Evolutionary conservation across 2,888 invertebrate genomes (phyloP).

Genomic region (Ichneumon xanthorius): DNA sequence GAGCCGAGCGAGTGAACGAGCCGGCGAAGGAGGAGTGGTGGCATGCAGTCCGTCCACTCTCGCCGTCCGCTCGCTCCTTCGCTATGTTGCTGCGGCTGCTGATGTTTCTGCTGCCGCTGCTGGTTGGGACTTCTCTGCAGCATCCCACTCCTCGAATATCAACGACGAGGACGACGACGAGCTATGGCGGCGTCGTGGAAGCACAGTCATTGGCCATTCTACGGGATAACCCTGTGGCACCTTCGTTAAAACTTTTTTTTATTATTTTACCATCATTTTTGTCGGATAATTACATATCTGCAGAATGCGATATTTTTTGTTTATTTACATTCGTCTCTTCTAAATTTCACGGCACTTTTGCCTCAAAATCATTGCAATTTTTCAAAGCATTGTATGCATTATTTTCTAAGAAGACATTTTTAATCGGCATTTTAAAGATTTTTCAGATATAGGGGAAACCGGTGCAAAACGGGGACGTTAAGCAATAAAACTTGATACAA

Average conservation of each 20-base stretch:
- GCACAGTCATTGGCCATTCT: constrained; percentile 37
- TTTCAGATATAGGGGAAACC: background rate
- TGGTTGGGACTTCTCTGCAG: constrained; percentile 68
- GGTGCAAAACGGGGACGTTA: too few relatives aligned
- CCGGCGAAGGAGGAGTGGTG: constrained; percentile 75
- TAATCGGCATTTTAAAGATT: background rate
- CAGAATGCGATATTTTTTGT: too few relatives aligned
- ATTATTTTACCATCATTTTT: background rate
- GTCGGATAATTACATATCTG: background rate
- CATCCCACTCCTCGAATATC: constrained; percentile 72
- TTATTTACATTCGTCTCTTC: too few relatives aligned
- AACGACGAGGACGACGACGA: constrained; percentile 43
- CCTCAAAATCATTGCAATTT: background rate
- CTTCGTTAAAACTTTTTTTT: background rate
- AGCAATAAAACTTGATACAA: too few relatives aligned
- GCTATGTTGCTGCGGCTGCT: constrained; percentile 43
- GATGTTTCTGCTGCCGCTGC: constrained; percentile 49
- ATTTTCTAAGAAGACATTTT: background rate
- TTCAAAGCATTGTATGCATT: background rate
- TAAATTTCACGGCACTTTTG: too few relatives aligned
- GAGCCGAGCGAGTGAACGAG: constrained; percentile 59
- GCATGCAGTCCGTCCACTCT: constrained; percentile 85
- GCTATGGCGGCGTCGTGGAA: constrained; percentile 19
- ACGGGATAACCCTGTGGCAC: background rate
- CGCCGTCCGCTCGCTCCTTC: constrained; percentile 74